Conservation (phyloP, 2,888 invertebrate genomes). For the Drosophila emarginata region DNA sequence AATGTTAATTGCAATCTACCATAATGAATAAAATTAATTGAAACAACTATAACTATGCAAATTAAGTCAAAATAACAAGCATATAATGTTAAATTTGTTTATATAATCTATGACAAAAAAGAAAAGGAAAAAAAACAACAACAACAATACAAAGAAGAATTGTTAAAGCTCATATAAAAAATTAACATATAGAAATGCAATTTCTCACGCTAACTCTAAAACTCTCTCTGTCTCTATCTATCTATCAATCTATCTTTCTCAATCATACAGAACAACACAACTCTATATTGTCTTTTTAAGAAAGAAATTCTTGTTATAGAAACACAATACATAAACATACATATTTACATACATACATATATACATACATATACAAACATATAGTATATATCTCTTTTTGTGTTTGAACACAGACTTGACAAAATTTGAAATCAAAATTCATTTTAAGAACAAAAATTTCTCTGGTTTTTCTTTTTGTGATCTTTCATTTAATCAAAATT, state of each 20-base stretch:
- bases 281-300: constrained; percentile 17
- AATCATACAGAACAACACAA: constrained; percentile 23
- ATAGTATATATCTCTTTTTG: neutral
- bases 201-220: constrained; percentile 24
- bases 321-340: constrained; percentile 22
- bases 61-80: constrained; percentile 40
- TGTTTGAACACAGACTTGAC: constrained; percentile 1
- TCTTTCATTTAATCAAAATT: constrained; percentile 25
- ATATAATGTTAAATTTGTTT: constrained; percentile 79
- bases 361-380: neutral
- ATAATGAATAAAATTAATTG: constrained; percentile 30
- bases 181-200: constrained; percentile 7
- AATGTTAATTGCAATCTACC: constrained; percentile 43
- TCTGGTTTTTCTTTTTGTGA: constrained; percentile 39
- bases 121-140: constrained; percentile 17
- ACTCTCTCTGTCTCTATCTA: constrained; percentile 12
- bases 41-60: constrained; percentile 32
- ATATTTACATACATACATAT: neutral
- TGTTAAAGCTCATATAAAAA: constrained; percentile 68
- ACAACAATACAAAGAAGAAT: constrained; percentile 43
- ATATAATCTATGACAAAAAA: constrained; percentile 79
- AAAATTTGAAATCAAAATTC: constrained; percentile 1
- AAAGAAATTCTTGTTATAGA: constrained; percentile 23
- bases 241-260: constrained; percentile 27
- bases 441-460: constrained; percentile 32